Base-by-base conservation (phyloP, 1,140 invertebrate species). In the Magallana ariakensis region DNA sequence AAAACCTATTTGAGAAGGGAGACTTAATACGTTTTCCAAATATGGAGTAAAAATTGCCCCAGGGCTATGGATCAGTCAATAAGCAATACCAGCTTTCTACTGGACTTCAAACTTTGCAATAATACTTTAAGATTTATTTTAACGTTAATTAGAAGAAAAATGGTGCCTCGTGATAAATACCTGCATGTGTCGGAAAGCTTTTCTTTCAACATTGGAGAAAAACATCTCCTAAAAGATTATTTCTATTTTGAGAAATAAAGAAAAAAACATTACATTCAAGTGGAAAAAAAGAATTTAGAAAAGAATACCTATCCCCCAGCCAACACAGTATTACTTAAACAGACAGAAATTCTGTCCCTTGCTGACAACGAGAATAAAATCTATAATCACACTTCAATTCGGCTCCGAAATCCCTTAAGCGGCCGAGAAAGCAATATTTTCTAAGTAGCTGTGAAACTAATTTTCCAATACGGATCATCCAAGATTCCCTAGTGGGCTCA, bases 321-420 rank as follows among this genome's bases (percentile, higher is more conserved):
- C 22, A 75, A 13, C 22, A 75, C 66, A 75, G 33, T 26, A 75
- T 75, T 26, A 33, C 66, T 26, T 75, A 75, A 75, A 75, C 22
- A 75, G 66, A 75, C 19, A 75, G 66, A 75, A 75, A 75, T 75
- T 75, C 66, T 13, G 22, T 75, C 66, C 66, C 26, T 75, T 11
- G 4, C 22, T 75, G 66, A 75, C 66, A 33, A 75, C 26, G 66
- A 26, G 66, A 75, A 75, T 75, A 75, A 33, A 75, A 75, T 75
- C 66, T 75, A 75, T 75, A 75, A 75, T 75, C 66, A 75, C 66
- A 75, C 66, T 75, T 75, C 66, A 75, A 75, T 75, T 75, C 66
- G 15, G 66, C 66, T 75, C 66, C 33, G 19, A 75, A 75, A 75
- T 75, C 66, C 66, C 66, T 75, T 75, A 75, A 75, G 66, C 66